Base-by-base conservation (phyloP, 2,113 vertebrate species). In the Chelonoidis abingdonii region DNA sequence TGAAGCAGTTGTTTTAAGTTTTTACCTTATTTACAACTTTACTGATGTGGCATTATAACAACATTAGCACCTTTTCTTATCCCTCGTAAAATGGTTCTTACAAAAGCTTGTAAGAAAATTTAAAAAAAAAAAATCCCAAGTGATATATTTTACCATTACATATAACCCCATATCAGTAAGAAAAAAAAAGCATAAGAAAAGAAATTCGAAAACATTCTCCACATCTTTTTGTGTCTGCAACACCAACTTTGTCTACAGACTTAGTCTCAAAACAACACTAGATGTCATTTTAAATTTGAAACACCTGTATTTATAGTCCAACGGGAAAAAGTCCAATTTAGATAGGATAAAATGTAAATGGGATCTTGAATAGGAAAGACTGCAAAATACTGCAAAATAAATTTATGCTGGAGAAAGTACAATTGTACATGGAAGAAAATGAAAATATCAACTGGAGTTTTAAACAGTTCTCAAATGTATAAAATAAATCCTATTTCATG, bases 401-500 rank as follows among this genome's bases (percentile, higher is more conserved):
- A 96, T 95, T 95, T 90, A 94, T 95, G 90, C 79, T 24, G 92
- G 84, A 97, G 91, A 89, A 88, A 80, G 91, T 90, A 94, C 65
- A 11, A 83, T 0, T 92, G 59, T 53, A 87, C 93, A 89, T 92
- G 50, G 31, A 47, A 44, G 12, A 49, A 93, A 96, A 96, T 76
- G 50, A 90, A 95, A 93, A 97, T 72, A 35, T 96, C 90, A 81
- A 84, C 95, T 96, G 92, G 89, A 97, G 65, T 54, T 78, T 92
- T 65, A 96, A 94, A 89, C 84, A 93, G 79, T 97, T 95, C 89
- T 94, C 79, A 95, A 88, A 97, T 85, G 94, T 91, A 0, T 38
- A 87, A 92, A 92, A 89, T 91, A 97, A 96, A 89, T 11, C 53
- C 95, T 38, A 97, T 89, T 24, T 96, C 93, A 96, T 95, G 97